Conservation (phyloP, 53 echinoderm and acorn worm species). For the Arbacia lixula region DNA sequence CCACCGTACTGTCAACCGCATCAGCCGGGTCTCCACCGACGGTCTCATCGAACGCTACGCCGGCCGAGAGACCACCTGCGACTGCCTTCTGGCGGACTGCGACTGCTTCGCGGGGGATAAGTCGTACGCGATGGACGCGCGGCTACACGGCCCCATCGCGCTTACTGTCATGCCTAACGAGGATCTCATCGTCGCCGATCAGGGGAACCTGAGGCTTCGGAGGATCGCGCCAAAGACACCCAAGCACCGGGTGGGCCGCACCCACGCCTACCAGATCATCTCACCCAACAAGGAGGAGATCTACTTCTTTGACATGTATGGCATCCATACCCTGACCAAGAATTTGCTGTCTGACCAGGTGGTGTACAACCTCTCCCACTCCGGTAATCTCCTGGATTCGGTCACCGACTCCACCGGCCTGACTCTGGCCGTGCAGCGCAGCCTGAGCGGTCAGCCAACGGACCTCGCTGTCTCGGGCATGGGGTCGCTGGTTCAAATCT, state of each 20-base stretch:
- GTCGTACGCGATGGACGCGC: constrained; percentile 71
- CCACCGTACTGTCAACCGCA: constrained; percentile 70
- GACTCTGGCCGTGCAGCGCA: constrained; percentile 45
- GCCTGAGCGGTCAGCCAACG: constrained; percentile 19
- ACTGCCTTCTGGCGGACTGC: constrained; percentile 79
- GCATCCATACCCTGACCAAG: constrained; percentile 78
- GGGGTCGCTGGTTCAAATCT: constrained; percentile 22
- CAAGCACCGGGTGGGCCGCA: constrained; percentile 37
- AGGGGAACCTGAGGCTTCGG: constrained; percentile 91
- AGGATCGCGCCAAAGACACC: constrained; percentile 64
- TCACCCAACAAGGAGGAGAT: constrained; percentile 77
- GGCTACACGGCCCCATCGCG: constrained; percentile 82
- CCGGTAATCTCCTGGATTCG: constrained; percentile 46
- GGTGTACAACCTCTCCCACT: constrained; percentile 78
- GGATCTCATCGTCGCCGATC: constrained; percentile 83
- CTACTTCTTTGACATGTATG: constrained; percentile 72
- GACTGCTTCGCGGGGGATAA: constrained; percentile 84
- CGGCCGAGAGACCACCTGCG: constrained; percentile 77
- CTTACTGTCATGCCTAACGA: constrained; percentile 69
- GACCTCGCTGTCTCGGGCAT: constrained; percentile 12
- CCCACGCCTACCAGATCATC: constrained; percentile 69
- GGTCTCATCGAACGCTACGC: constrained; percentile 82
- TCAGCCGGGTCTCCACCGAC: constrained; percentile 76
- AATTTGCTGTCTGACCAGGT: constrained; percentile 79
- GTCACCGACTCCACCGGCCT: constrained; percentile 78